A percentile compares a stretch with the other conserved stretches of the same genome.
phyloP scores from a whole-genome alignment of 2,113 vertebrate species.

The Notechis scutatus region DNA sequence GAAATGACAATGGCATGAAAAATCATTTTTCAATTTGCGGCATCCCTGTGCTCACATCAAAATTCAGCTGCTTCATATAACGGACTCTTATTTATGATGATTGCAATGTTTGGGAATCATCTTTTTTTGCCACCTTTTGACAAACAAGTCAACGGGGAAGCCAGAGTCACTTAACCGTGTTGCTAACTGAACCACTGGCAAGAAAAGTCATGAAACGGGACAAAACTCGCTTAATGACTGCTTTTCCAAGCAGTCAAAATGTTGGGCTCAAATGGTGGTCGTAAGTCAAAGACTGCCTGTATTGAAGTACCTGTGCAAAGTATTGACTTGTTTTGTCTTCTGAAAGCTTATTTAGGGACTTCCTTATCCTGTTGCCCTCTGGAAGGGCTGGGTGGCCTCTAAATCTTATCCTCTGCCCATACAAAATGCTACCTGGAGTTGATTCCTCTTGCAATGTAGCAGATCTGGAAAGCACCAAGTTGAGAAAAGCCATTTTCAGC shows the following conservation, averaged over 20 bases:
- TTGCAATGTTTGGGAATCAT: neutral
- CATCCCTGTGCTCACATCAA: neutral
- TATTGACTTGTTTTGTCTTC: neutral
- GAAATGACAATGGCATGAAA: neutral
- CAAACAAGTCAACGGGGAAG: neutral
- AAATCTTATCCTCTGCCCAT: neutral
- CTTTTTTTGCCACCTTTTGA: neutral
- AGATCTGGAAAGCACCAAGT: neutral
- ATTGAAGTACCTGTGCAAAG: neutral
- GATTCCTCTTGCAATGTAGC: neutral
- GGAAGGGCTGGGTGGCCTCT: neutral
- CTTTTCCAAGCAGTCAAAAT: neutral
- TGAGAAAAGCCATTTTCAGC: neutral
- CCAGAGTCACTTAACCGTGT: neutral
- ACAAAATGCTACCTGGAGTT: neutral
- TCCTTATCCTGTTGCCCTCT: neutral
- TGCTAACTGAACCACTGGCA: too few relatives aligned
- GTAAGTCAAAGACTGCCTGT: neutral
- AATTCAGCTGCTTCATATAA: neutral
- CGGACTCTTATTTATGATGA: neutral
- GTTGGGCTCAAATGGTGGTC: neutral
- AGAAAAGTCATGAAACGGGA: neutral
- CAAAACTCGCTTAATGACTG: neutral
- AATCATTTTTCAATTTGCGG: neutral
- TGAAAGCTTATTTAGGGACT: neutral